Percentiles rank a stretch among this genome's conserved stretches.
Conservation (phyloP, 2,797 vertebrate genomes). For the Echeneis naucrates region DNA sequence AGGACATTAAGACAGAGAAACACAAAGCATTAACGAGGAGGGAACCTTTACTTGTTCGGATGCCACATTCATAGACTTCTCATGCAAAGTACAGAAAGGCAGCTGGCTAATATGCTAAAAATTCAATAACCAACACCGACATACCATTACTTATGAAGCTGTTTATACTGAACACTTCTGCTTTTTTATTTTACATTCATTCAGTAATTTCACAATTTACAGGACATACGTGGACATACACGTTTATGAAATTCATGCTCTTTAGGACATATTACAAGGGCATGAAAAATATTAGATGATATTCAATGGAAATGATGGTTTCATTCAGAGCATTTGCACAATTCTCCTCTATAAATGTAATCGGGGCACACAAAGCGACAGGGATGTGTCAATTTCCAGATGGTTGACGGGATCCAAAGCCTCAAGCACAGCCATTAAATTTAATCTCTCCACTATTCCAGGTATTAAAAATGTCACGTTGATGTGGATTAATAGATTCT, state of each 20-base stretch:
- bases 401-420: neutral
- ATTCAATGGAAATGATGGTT: neutral
- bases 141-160: neutral
- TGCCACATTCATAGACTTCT: neutral
- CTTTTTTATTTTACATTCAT: too few species aligned
- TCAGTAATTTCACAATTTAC: too few species aligned
- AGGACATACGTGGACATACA: neutral
- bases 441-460: neutral
- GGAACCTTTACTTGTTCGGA: too few species aligned
- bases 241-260: neutral
- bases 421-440: neutral
- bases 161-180: too few species aligned
- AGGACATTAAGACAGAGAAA: neutral
- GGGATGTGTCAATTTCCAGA: neutral
- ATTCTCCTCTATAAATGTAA: neutral
- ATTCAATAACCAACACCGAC: neutral
- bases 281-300: neutral
- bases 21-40: neutral
- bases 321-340: neutral
- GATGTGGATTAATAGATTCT: neutral
- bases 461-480: neutral
- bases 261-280: neutral
- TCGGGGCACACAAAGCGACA: neutral
- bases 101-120: neutral
- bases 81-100: too few species aligned